These are phyloP conservation scores for Parapsyche elsis DNA, from an alignment of 1,140 invertebrate genomes.

Conservation along the genomic window DNA sequence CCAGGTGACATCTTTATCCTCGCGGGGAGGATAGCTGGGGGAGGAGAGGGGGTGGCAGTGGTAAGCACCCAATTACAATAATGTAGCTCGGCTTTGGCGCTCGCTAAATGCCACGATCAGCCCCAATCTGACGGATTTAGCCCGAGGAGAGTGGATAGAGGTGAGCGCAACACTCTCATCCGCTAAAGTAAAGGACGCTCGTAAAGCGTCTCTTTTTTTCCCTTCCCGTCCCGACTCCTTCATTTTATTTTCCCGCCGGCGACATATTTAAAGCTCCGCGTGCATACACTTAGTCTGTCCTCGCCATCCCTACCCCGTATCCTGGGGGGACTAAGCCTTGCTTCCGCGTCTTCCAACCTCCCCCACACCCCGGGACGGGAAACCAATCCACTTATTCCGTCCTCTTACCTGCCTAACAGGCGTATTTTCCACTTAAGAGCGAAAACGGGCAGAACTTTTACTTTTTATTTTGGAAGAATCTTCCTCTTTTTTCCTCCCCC, in stretches of 20 bases:
- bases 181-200: slow-evolving; percentile 52
- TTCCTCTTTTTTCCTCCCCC: slow-evolving; percentile 13
- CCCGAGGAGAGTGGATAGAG: slow-evolving; percentile 19
- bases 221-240: slow-evolving; percentile 18
- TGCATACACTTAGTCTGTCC: slow-evolving; percentile 45
- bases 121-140: slow-evolving; percentile 39
- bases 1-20: slow-evolving; percentile 42
- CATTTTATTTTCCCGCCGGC: slow-evolving; percentile 47
- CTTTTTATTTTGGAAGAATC: slow-evolving; percentile 39
- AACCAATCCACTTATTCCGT: slow-evolving; percentile 56
- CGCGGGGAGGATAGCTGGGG: not conserved
- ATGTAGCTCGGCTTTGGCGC: slow-evolving; percentile 25
- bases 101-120: slow-evolving; percentile 28
- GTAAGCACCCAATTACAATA: slow-evolving; percentile 45
- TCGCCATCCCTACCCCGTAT: not conserved
- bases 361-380: slow-evolving; percentile 15
- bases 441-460: slow-evolving; percentile 44
- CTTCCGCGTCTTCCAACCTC: slow-evolving; percentile 4
- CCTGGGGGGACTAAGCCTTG: slow-evolving; percentile 25
- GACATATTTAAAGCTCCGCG: slow-evolving; percentile 54
- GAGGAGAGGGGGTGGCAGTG: not conserved
- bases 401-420: slow-evolving; percentile 55
- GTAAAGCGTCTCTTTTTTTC: slow-evolving; percentile 50
- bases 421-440: slow-evolving; percentile 50
- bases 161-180: slow-evolving; percentile 44